Evolutionary conservation across 2,888 invertebrate species (phyloP).

Genomic region (Spilarctia lutea): DNA sequence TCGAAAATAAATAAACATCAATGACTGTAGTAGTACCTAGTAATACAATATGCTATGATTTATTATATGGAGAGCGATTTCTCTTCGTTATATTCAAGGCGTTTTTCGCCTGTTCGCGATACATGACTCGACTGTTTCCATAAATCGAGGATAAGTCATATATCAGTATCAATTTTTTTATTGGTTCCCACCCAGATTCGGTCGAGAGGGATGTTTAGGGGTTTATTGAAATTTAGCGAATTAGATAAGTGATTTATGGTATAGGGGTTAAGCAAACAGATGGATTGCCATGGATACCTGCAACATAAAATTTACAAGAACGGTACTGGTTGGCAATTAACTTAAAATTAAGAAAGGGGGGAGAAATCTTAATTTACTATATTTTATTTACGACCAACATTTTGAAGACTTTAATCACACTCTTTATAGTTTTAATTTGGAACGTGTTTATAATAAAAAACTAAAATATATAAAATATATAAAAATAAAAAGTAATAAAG

Average conservation of each 20-base stretch:
- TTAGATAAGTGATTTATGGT: neutral
- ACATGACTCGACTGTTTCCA: conserved; percentile 64
- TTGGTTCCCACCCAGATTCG: conserved; percentile 24
- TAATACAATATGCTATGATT: conserved; percentile 78
- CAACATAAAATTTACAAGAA: neutral
- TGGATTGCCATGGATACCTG: neutral
- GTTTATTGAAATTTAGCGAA: neutral
- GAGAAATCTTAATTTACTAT: no score
- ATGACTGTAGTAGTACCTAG: conserved; percentile 52
- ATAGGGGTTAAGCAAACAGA: neutral
- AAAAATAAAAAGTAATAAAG: no score
- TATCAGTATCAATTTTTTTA: conserved; percentile 30
- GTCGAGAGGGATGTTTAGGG: neutral
- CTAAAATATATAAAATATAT: no score
- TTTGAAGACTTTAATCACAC: neutral
- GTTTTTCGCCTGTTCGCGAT: conserved; percentile 72
- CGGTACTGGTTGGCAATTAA: neutral
- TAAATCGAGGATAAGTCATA: conserved; percentile 44
- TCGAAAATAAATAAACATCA: conserved; percentile 8
- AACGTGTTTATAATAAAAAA: neutral
- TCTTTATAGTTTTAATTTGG: neutral
- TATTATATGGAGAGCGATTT: conserved; percentile 73
- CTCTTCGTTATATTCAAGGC: conserved; percentile 72
- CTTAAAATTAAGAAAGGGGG: no score
- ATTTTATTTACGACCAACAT: neutral